phyloP scores from a whole-genome alignment of 2,797 vertebrate genomes.

The Hoplostethus mediterraneus region DNA sequence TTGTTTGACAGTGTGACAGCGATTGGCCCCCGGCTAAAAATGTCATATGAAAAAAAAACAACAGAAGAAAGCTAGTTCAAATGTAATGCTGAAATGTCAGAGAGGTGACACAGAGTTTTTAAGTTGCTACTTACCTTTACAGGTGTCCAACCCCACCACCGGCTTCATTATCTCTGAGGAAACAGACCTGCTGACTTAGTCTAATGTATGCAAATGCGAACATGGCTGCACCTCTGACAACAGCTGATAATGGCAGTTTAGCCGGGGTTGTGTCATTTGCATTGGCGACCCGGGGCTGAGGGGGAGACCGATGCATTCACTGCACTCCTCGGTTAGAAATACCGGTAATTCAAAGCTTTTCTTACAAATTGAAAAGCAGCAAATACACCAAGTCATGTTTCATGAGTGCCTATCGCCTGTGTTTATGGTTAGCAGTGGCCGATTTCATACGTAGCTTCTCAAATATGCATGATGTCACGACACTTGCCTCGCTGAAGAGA shows the following conservation, averaged over 20 bases:
- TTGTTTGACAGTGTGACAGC: neutral
- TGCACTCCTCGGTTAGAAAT: neutral
- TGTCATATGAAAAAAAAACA: neutral
- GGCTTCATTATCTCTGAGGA: constrained; percentile 57
- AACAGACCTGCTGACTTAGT: constrained; percentile 54
- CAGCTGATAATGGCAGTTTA: constrained; percentile 60
- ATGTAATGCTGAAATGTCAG: constrained; percentile 6
- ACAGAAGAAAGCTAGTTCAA: constrained; percentile 8
- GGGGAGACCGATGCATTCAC: constrained; percentile 15
- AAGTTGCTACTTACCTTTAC: constrained; percentile 24
- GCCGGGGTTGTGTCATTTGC: constrained; percentile 53
- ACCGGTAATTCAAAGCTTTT: neutral
- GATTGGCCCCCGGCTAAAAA: constrained; percentile 16
- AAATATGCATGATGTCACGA: neutral
- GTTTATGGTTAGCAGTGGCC: neutral
- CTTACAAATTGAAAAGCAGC: neutral
- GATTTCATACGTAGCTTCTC: constrained; percentile 6
- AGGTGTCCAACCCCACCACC: constrained; percentile 37
- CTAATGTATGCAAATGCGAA: constrained; percentile 60
- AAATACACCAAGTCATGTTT: neutral
- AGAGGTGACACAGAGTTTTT: constrained; percentile 15
- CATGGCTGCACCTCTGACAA: constrained; percentile 53
- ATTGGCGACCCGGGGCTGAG: constrained; percentile 24
- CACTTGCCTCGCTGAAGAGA: too few species aligned
- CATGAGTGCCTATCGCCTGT: neutral